These are phyloP conservation scores for Takifugu rubripes DNA, from an alignment of 2,797 vertebrate species.

Conservation along the genomic window DNA sequence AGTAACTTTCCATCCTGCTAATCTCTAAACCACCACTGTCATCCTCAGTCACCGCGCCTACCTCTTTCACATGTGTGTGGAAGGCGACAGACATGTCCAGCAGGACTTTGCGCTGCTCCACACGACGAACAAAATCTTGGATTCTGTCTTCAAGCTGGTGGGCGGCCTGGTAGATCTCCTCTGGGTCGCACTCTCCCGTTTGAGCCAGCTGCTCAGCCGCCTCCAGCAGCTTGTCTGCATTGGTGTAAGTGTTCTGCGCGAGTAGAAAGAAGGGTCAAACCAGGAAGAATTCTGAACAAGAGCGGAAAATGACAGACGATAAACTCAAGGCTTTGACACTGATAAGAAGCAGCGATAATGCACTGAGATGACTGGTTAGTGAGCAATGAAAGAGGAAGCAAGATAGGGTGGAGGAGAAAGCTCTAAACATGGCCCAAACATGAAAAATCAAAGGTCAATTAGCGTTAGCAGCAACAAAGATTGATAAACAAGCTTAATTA, in stretches of 20 bases:
- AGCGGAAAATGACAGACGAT: conserved; percentile 11
- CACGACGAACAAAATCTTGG: conserved; percentile 95
- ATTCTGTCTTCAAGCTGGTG: conserved; percentile 97
- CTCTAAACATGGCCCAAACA: no score
- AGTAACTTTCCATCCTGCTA: background rate
- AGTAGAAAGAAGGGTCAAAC: conserved; percentile 18
- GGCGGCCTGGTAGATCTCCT: conserved; percentile 98
- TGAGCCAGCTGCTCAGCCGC: conserved; percentile 96
- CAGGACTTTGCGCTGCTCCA: conserved; percentile 95
- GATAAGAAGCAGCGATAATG: no score
- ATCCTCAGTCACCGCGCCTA: conserved; percentile 63
- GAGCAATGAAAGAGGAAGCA: no score
- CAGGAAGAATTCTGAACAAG: background rate
- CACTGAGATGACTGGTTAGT: no score
- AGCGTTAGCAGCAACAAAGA: no score
- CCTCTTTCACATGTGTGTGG: conserved; percentile 98
- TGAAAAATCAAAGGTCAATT: no score
- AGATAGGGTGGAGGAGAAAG: no score
- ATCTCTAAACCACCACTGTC: conserved; percentile 30
- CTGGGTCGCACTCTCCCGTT: conserved; percentile 96
- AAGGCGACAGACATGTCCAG: conserved; percentile 99
- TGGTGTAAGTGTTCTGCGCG: conserved; percentile 94
- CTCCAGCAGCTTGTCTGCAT: conserved; percentile 95
- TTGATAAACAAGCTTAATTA: no score
- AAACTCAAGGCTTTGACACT: no score